Base-by-base conservation (phyloP, 2,113 vertebrate species). In the Lepidothrix coronata region DNA sequence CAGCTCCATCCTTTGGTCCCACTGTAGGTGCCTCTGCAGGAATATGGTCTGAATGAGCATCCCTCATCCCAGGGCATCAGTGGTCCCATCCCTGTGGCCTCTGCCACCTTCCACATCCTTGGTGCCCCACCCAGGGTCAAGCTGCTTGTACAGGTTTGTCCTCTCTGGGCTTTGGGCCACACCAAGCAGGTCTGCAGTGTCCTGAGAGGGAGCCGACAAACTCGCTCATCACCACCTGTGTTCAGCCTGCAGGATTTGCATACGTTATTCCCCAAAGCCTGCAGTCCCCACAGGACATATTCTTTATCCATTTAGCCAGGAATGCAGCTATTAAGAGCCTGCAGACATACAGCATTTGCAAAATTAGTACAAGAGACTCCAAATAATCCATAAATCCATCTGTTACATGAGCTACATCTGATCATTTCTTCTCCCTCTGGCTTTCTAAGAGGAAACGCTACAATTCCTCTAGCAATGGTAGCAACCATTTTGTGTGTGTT, bases 361-460 rank as follows among this genome's bases (percentile, higher is more conserved):
- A 95, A 97, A 94, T 96, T 73, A 93, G 75, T 52, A 66, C 46
- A n/a, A 72, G 91, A 79, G 62, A 78, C 85, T 95, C 85, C 91
- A 89, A 93, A 96, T 88, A 95, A 94, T 93, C 93, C 91, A 75
- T 35, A 78, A 79, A 78, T 88, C 87, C 91, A 66, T 91, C 95
- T 92, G 96, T 58, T 90, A 75, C 67, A 17, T 0, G 2, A 85
- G 59, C 46, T 72, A 66, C 37, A 10, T 37, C 74, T 63, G 59
- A 61, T 35, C 23, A 8, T 37, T 59, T 58, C 78, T 48, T 55
- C 49, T 85, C 85, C 82, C 25, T 24, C 44, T 5, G 48, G 81
- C 72, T 55, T 90, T 91, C 72, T 63, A 5, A 44, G 37, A 35
- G 68, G 83, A 90, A 81, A 54, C 0, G 1, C 72, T n/a, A 7